phyloP scores from a whole-genome alignment of 2,113 vertebrate species.

The Harpagus bidentatus region DNA sequence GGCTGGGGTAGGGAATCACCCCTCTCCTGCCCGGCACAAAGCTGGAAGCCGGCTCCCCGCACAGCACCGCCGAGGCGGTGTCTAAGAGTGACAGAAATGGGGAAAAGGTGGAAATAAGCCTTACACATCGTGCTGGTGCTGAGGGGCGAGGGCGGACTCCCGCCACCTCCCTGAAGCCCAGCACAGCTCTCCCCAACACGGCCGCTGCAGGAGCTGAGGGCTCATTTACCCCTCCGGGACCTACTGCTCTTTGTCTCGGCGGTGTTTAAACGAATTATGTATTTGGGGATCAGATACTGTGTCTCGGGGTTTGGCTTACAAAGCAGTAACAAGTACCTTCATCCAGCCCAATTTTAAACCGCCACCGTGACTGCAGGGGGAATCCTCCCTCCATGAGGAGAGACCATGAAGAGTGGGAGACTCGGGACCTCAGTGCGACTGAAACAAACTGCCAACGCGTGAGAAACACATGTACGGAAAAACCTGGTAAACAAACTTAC shows the following conservation, averaged over 20 bases:
- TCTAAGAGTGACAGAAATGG: not conserved
- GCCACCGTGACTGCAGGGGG: not conserved
- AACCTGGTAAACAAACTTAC: not conserved
- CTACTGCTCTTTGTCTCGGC: not conserved
- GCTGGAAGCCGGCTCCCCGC: not conserved
- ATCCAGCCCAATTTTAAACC: not conserved
- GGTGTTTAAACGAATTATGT: fast-evolving
- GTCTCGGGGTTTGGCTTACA: not conserved
- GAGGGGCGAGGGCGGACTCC: fast-evolving
- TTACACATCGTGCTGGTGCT: not conserved
- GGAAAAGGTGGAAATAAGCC: not conserved
- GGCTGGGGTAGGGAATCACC: not conserved
- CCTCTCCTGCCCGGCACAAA: not conserved
- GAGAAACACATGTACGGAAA: not conserved
- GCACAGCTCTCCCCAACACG: fast-evolving
- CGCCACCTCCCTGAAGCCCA: not conserved
- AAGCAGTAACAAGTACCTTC: not conserved
- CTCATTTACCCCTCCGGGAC: not conserved
- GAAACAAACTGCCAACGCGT: not conserved
- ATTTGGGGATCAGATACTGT: not conserved
- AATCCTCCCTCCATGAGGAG: not conserved
- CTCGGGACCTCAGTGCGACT: fast-evolving
- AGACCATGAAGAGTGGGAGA: not conserved
- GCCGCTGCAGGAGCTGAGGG: not conserved
- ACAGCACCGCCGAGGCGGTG: not conserved